phyloP scores from a whole-genome alignment of 1,140 invertebrate species.

The Macrobrachium rosenbergii region DNA sequence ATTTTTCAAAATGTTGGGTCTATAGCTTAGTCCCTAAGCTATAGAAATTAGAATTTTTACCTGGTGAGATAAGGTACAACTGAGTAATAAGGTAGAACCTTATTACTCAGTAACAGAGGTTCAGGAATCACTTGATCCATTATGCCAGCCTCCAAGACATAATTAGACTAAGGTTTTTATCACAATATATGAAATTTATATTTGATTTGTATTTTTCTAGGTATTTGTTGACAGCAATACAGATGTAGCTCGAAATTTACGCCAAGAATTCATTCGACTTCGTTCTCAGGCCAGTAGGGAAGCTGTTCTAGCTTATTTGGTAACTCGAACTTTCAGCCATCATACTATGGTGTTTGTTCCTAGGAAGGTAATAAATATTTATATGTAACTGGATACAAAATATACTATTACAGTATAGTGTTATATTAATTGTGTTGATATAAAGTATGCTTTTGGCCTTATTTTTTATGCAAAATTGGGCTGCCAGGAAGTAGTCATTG shows the following conservation, averaged over 20 bases:
- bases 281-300: slow-evolving; percentile 90
- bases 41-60: too few species aligned
- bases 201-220: slow-evolving; percentile 30
- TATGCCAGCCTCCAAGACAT: background rate
- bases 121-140: background rate
- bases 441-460: too few species aligned
- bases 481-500: too few species aligned
- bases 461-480: too few species aligned
- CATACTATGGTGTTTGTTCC: slow-evolving; percentile 95
- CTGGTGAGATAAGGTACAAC: too few species aligned
- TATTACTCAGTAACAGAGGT: too few species aligned
- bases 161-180: too few species aligned
- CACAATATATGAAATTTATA: slow-evolving; percentile 9
- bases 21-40: too few species aligned
- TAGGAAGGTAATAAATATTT: slow-evolving; percentile 82
- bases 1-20: too few species aligned
- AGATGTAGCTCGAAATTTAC: slow-evolving; percentile 93
- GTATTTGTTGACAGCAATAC: slow-evolving; percentile 93
- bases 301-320: slow-evolving; percentile 88
- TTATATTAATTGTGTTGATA: too few species aligned
- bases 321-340: slow-evolving; percentile 93
- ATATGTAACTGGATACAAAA: background rate
- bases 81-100: too few species aligned
- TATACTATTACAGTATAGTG: too few species aligned
- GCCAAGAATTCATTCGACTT: slow-evolving; percentile 94